These are phyloP conservation scores for Sapayoa aenigma DNA, from an alignment of 2,113 vertebrate genomes.

Conservation along the genomic window DNA sequence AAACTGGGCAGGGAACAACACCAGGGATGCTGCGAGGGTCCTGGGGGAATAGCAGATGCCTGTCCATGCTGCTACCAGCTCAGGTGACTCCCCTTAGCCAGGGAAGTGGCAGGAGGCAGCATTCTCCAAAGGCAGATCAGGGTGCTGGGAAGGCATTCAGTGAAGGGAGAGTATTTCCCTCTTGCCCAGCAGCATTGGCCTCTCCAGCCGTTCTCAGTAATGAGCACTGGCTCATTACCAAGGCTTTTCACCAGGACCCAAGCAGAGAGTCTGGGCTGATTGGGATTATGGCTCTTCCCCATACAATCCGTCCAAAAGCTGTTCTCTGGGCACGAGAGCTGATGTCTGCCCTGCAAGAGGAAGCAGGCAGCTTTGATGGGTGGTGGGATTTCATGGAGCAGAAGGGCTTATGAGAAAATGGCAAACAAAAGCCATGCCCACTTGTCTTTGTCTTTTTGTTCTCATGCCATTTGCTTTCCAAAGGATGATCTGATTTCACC, in stretches of 20 bases:
- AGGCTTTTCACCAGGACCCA: neutral
- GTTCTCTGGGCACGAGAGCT: neutral
- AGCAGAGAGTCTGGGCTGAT: neutral
- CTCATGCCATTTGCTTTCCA: neutral
- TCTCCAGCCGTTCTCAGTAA: neutral
- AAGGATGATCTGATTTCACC: neutral
- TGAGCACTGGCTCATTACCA: fast-evolving
- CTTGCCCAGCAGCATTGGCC: neutral
- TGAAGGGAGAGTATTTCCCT: neutral
- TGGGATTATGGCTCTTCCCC: neutral
- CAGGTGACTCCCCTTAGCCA: fast-evolving
- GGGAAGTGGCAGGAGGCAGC: neutral
- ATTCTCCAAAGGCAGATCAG: fast-evolving
- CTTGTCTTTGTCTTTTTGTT: neutral
- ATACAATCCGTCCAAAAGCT: neutral
- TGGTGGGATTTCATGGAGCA: neutral
- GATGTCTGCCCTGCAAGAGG: neutral
- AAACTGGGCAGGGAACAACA: fast-evolving
- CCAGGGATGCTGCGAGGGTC: neutral
- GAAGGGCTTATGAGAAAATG: neutral
- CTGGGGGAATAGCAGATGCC: fast-evolving
- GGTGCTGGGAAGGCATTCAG: neutral
- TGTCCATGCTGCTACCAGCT: neutral
- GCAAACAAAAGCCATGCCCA: neutral
- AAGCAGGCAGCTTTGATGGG: neutral